Conservation (phyloP, 2,888 invertebrate genomes). For the Temnothorax rugatulus region DNA sequence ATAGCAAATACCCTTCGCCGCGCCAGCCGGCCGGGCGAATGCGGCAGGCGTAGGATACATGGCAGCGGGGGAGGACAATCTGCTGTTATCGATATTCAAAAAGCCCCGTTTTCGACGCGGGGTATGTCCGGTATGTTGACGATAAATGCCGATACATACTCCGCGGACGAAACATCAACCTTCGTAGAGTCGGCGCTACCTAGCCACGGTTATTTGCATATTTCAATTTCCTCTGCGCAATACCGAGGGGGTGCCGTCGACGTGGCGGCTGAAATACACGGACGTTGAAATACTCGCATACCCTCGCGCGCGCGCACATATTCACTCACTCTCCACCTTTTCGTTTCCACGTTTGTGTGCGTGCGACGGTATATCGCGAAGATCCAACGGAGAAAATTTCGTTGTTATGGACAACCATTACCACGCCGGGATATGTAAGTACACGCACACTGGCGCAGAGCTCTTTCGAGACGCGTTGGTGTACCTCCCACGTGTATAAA, state of each 20-base stretch:
- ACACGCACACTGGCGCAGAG: slow-evolving; percentile 24
- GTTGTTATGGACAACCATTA: slow-evolving; percentile 68
- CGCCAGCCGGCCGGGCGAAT: background rate
- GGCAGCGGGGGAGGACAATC: slow-evolving; percentile 53
- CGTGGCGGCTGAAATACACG: slow-evolving; percentile 66
- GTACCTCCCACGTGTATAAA: background rate
- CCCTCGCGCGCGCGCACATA: slow-evolving; percentile 29
- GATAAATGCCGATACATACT: slow-evolving; percentile 73
- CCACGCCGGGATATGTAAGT: slow-evolving; percentile 41
- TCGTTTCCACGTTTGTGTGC: slow-evolving; percentile 39
- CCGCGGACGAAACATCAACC: slow-evolving; percentile 70
- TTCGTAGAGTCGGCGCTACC: slow-evolving; percentile 63
- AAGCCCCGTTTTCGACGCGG: slow-evolving; percentile 58
- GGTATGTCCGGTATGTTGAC: slow-evolving; percentile 66
- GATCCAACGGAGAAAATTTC: slow-evolving; percentile 67
- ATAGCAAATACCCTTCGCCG: slow-evolving; percentile 10
- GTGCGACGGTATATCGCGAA: slow-evolving; percentile 47
- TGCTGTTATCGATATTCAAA: slow-evolving; percentile 73
- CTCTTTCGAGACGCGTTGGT: slow-evolving; percentile 27
- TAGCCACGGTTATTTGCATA: slow-evolving; percentile 82
- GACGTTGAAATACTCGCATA: slow-evolving; percentile 44
- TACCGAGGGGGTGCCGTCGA: slow-evolving; percentile 73
- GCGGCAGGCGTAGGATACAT: background rate
- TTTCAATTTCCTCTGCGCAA: slow-evolving; percentile 82
- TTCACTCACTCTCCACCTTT: slow-evolving; percentile 42